Percentiles rank a stretch among this genome's conserved stretches.
Conservation (phyloP, 1,140 invertebrate species). For the Eupeodes corollae region DNA sequence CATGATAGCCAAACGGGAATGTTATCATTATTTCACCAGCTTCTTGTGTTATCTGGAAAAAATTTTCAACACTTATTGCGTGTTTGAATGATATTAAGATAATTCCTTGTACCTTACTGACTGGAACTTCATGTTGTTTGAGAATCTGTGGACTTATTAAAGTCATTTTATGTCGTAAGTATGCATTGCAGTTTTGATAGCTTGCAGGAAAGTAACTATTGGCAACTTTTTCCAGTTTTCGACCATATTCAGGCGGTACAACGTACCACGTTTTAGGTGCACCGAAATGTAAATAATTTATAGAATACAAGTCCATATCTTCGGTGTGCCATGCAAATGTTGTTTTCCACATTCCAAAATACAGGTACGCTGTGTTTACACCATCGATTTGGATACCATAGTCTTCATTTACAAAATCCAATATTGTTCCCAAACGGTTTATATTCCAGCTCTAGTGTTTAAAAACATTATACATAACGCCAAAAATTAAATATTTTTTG, state of each 20-base stretch:
- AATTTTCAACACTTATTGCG: not conserved
- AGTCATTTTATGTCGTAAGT: conserved; percentile 97
- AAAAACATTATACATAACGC: not conserved
- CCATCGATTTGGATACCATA: conserved; percentile 95
- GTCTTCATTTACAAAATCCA: conserved; percentile 89
- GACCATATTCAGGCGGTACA: conserved; percentile 89
- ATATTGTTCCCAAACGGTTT: conserved; percentile 80
- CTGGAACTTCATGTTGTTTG: conserved; percentile 88
- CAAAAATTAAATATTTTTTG: not conserved
- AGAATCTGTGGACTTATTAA: conserved; percentile 89
- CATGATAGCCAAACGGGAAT: conserved; percentile 95
- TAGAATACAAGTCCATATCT: conserved; percentile 99
- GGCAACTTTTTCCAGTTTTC: conserved; percentile 82
- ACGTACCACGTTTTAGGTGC: conserved; percentile 94
- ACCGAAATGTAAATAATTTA: conserved; percentile 93
- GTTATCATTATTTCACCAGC: conserved; percentile 98
- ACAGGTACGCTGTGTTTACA: conserved; percentile 97
- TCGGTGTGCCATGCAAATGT: conserved; percentile 99
- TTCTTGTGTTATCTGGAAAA: conserved; percentile 76
- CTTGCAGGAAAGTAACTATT: conserved; percentile 82
- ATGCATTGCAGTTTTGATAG: conserved; percentile 81
- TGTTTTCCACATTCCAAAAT: conserved; percentile 99
- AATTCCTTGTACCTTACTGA: conserved; percentile 52
- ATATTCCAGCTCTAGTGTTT: conserved; percentile 73
- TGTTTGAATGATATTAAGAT: too few species aligned